phyloP scores from a whole-genome alignment of 2,113 vertebrate genomes.

The Lagenorhynchus albirostris region DNA sequence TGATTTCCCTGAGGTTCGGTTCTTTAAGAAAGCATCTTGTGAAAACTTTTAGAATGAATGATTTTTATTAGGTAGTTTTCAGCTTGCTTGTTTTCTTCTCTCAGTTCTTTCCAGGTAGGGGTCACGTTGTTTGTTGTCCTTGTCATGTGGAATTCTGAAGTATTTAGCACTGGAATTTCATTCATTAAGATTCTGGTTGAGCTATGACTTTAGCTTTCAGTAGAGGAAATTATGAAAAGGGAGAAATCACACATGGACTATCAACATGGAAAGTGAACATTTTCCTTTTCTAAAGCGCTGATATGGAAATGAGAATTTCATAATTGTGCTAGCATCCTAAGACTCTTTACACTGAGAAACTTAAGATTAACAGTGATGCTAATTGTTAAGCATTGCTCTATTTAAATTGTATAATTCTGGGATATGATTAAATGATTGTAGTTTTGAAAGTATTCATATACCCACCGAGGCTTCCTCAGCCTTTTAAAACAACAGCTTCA shows the following conservation, averaged over 20 bases:
- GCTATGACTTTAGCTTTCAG: conserved; percentile 33
- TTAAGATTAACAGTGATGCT: neutral
- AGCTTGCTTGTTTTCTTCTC: neutral
- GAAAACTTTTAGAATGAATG: conserved; percentile 7
- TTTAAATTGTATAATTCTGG: conserved; percentile 33
- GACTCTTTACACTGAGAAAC: neutral
- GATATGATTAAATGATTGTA: neutral
- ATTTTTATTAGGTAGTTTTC: conserved; percentile 33
- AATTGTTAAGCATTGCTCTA: conserved; percentile 20
- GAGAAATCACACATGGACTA: neutral
- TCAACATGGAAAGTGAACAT: neutral
- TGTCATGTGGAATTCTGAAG: neutral
- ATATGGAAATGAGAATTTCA: conserved; percentile 33
- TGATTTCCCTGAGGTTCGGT: neutral
- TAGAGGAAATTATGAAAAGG: neutral
- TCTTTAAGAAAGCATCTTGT: conserved; percentile 25
- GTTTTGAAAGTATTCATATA: conserved; percentile 12
- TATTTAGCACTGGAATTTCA: conserved; percentile 20
- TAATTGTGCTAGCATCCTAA: neutral
- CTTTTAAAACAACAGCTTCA: neutral
- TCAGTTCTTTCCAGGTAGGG: conserved; percentile 15
- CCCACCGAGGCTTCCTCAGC: neutral
- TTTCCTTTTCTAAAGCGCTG: neutral
- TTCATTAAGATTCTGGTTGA: conserved; percentile 18
- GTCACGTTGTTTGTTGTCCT: neutral